Percentiles rank a stretch among this genome's conserved stretches.
These are phyloP conservation scores for Phalacrocorax aristotelis DNA, from an alignment of 2,113 vertebrate genomes.

Conservation along the genomic window DNA sequence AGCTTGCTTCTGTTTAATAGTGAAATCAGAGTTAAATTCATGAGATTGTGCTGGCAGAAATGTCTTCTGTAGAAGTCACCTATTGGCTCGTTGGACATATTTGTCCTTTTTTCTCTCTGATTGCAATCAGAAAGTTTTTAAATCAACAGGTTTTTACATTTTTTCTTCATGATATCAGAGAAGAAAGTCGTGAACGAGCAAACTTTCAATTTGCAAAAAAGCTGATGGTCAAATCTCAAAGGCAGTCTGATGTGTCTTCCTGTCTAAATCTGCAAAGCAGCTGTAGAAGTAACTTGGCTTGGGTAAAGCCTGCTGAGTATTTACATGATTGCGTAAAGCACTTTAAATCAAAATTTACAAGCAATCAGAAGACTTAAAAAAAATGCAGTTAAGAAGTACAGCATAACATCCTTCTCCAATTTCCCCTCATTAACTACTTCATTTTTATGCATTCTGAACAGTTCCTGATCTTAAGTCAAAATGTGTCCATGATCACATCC, in stretches of 20 bases:
- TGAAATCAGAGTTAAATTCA: not conserved
- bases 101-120: not conserved
- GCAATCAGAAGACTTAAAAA: conserved; percentile 63
- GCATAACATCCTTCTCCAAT: conserved; percentile 66
- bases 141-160: not conserved
- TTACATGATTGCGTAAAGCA: conserved; percentile 57
- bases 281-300: conserved; percentile 39
- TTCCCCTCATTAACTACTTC: conserved; percentile 19
- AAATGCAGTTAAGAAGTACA: conserved; percentile 38
- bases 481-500: conserved; percentile 53
- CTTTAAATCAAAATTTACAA: conserved; percentile 66
- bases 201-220: not conserved
- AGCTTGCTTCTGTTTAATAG: not conserved
- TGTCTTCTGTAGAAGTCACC: not conserved
- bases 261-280: conserved; percentile 29
- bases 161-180: not conserved
- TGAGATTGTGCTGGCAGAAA: not conserved
- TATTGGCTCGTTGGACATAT: not conserved
- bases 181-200: not conserved
- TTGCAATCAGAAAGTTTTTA: not conserved
- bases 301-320: conserved; percentile 24
- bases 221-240: conserved; percentile 24
- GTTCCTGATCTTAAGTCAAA: conserved; percentile 60
- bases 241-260: not conserved
- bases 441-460: conserved; percentile 44